Base-by-base conservation (phyloP, 2,113 vertebrate genomes). In the Dromas ardeola region DNA sequence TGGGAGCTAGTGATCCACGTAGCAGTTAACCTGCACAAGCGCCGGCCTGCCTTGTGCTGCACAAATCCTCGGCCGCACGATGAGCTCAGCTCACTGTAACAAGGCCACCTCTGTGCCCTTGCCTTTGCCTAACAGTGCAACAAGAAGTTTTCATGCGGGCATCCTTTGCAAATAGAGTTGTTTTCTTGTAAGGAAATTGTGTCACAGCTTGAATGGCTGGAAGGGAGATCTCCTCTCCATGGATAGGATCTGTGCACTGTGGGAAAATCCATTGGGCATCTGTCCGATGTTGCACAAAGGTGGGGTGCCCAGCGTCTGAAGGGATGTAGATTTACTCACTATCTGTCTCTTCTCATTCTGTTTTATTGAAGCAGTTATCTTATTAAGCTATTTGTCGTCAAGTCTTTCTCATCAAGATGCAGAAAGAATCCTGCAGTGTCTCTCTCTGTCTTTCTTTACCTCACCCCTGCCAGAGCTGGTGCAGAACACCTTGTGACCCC, bases 381-480 rank as follows among this genome's bases (percentile, higher is more conserved):
- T 58, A 58, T 34, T 66, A 71, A 59, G 27, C 6, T 7, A 19
- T 59, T 67, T 81, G 16, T 34, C 56, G 15, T 45, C n/a, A 74
- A 32, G 3, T 9, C 53, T 87, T 55, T 67, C 26, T 63, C 52
- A 59, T 13, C 20, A 5, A 62, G 32, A 66, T 81, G 36, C 27
- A 84, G 55, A 53, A 84, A 81, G 27, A 13, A 74, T 77, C 25
- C 56, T 42, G 13, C 34, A 13, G 10, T 38, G 6, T 25, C 29
- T 67, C 34, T 42, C 55, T 45, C 43, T 47, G 45, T 43, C 21
- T 83, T 22, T 78, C 30, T 63, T 86, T 8, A 20, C 22, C 36
- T 67, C 3, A 7, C 2, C 5, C 7, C 15, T 5, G 12, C 12
- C 26, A 43, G 7, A 84, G 9, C 11, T 4, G 1, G 5, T 81